Base-by-base conservation (phyloP, 2,888 invertebrate species). In the Ichneumoninae sp. region DNA sequence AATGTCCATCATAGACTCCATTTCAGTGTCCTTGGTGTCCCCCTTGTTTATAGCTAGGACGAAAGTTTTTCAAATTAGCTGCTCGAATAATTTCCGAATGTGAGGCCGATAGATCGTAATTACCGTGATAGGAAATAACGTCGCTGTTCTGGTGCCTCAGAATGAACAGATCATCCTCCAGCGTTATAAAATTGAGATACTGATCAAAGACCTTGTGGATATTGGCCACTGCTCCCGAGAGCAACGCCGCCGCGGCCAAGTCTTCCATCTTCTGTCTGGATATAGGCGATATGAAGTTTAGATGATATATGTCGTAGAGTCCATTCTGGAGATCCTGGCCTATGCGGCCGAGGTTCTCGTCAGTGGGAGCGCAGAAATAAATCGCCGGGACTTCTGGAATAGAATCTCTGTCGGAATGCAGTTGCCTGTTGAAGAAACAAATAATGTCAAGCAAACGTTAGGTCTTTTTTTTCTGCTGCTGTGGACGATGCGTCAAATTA, bases 381-480 rank as follows among this genome's bases (percentile, higher is more conserved):
- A 99, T 97, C 0, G 99, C 99, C 69, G 99, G 99, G 1, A 99
- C 99, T 95, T 99, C 99, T 6, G 99, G 99, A 91, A 99, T 98
- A n/a, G 97, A 95, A 93, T 98, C 98, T 83, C 98, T 95, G 92
- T 98, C 97, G 7, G 98, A 97, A 94, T 98, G 98, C 75, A 98
- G 94, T 93, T 97, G 97, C 50, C 98, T 98, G 94, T 91, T 2
- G 26, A 30, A 52, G 16, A 79, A 33, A 50, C 6, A 66, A 50
- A 54, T 54, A 40, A 5, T 8, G 63, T 33, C 47, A 19, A 44
- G 22, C 13, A 63, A 47, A 44, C 13, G 54, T 75, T 54, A 73
- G 40, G 3, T 30, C 30, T 5, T 30, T 30, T 30, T 30, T 30
- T 30, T 30, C 30, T 30, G 30, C 30, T 30, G 30, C 30, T 30